Evolutionary conservation across 2,888 invertebrate genomes (phyloP).

Genomic region (Scaeva pyrastri): DNA sequence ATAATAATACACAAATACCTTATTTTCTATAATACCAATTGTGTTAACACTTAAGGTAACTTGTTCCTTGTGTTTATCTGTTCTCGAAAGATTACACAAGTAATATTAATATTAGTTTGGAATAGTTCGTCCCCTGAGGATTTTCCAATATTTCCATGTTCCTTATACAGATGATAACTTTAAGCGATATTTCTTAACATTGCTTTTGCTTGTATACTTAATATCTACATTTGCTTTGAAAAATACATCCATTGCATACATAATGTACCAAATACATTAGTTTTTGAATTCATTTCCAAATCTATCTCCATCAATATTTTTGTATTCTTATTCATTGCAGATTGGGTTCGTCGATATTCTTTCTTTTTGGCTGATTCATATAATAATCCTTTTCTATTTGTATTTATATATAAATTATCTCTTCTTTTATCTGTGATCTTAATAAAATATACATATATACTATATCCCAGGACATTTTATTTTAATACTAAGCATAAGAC

Average conservation of each 20-base stretch:
- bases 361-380: conserved; percentile 51
- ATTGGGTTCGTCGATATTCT: conserved; percentile 65
- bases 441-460: neutral
- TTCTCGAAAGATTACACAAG: too few species aligned
- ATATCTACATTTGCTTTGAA: neutral
- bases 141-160: too few species aligned
- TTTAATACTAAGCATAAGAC: neutral
- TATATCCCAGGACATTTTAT: neutral
- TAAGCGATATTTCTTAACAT: too few species aligned
- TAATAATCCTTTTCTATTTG: neutral
- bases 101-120: too few species aligned
- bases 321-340: conserved; percentile 53
- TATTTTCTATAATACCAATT: too few species aligned
- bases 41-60: too few species aligned
- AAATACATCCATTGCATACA: neutral
- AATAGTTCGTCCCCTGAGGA: too few species aligned
- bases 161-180: too few species aligned
- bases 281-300: conserved; percentile 12
- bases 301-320: neutral
- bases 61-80: too few species aligned
- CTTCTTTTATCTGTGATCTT: conserved; percentile 17
- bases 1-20: too few species aligned
- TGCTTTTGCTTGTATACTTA: neutral
- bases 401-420: neutral
- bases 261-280: neutral